Evolutionary conservation across 2,113 vertebrate species (phyloP), one percentile per base, ranked within the genome.

Genomic region (Cercocebus atys): DNA sequence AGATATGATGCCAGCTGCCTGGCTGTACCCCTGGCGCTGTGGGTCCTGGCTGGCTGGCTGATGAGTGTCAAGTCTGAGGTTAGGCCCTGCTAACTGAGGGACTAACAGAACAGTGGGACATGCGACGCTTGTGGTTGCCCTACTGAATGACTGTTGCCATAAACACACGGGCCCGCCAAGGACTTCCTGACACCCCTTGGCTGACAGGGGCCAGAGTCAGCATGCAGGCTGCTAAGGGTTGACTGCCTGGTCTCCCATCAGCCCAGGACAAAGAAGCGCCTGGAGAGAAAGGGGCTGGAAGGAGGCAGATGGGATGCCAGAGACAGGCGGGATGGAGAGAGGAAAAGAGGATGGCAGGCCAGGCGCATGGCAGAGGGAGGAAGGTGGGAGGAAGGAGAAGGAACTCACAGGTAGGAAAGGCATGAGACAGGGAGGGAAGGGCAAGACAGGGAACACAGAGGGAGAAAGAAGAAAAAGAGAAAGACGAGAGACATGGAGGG

Each of bases 211-310:
- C 17, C 20, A 11, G 17, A 0, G 6, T 6, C 14, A 32, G 18
- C 0, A 0, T 8, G 75, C 22, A 23, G 82, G 82, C 76, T 47
- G 70, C 72, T 8, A 22, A 20, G 5, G 8, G 20, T 6, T 64
- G 35, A 6, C 27, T 8, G 1, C 1, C 30, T 43, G 23, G 22
- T 8, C 45, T 45, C 59, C 45, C 6, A 13, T 2, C 0, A 1
- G 80, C 57, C 25, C 2, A 47, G 40, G 16, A 6, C 35, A 16
- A 8, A 9, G 57, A 38, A 22, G 20, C 6, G 12, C 4, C 13
- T 5, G 12, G 68, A 87, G 27, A 27, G 38, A 52, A 45, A 32
- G 0, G 13, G 17, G n/a, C n/a, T 30, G 23, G n/a, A 17, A 64
- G 17, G 61, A 55, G 43, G 22, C 5, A 30, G 32, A 90, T 14